A percentile compares a stretch with the other conserved stretches of the same genome.
Conservation (phyloP, 2,888 invertebrate species). For the Phrixothrix hirtus region DNA sequence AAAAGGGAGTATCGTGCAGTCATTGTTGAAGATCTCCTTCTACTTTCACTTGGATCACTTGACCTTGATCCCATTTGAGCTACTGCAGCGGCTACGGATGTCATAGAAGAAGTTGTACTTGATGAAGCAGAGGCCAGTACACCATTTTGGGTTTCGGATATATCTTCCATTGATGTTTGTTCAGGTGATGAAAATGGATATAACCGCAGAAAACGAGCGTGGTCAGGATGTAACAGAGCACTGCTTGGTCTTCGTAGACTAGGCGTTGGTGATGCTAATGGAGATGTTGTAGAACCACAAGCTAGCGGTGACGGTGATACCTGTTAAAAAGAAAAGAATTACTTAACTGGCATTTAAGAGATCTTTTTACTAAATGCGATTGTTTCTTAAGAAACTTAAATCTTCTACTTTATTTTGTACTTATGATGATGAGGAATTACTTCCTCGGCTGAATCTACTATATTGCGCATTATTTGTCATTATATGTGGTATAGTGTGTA, state of each 20-base stretch:
- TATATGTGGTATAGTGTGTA: too few relatives aligned
- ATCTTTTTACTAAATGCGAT: too few relatives aligned
- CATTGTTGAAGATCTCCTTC: slow-evolving; percentile 64
- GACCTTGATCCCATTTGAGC: slow-evolving; percentile 41
- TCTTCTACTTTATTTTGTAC: background rate
- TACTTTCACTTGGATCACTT: slow-evolving; percentile 54
- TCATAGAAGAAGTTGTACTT: slow-evolving; percentile 63
- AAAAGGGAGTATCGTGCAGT: slow-evolving; percentile 68
- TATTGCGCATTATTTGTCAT: background rate
- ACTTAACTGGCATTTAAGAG: too few relatives aligned
- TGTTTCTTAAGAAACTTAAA: background rate
- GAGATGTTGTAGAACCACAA: slow-evolving; percentile 51
- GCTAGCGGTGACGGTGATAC: slow-evolving; percentile 60
- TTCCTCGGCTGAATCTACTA: too few relatives aligned
- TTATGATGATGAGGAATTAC: too few relatives aligned
- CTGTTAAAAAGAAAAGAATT: slow-evolving; percentile 39
- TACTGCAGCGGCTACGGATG: slow-evolving; percentile 56
- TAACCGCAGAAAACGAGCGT: slow-evolving; percentile 64
- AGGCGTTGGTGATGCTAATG: slow-evolving; percentile 51
- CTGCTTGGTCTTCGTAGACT: slow-evolving; percentile 61
- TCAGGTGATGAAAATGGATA: slow-evolving; percentile 56
- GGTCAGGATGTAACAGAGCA: slow-evolving; percentile 69
- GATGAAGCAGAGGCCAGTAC: slow-evolving; percentile 57
- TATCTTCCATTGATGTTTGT: slow-evolving; percentile 55
- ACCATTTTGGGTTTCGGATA: slow-evolving; percentile 53